Conservation (phyloP, 2,888 invertebrate genomes). For the Leptarthrus brevirostris region DNA sequence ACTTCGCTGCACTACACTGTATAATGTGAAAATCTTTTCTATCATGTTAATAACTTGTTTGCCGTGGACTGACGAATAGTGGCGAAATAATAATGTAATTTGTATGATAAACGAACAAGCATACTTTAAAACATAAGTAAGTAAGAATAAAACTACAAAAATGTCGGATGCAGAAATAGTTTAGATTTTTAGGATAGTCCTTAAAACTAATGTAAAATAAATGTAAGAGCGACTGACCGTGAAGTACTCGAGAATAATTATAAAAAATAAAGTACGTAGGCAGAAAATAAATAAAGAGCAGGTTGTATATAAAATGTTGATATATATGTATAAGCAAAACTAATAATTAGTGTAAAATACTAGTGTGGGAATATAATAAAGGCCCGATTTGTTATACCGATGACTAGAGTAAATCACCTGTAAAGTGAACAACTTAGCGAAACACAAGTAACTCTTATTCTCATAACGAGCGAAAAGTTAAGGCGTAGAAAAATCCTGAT, state of each 20-base stretch:
- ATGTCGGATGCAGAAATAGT: slow-evolving; percentile 25
- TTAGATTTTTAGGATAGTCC: slow-evolving; percentile 19
- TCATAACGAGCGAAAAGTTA: slow-evolving; percentile 15
- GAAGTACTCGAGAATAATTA: slow-evolving; percentile 21
- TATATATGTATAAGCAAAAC: slow-evolving; percentile 32
- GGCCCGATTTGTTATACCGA: slow-evolving; percentile 35
- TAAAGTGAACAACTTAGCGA: slow-evolving; percentile 24
- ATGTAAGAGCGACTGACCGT: slow-evolving; percentile 21
- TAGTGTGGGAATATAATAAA: slow-evolving; percentile 36
- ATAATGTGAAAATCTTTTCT: slow-evolving; percentile 24
- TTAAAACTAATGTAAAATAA: slow-evolving; percentile 22
- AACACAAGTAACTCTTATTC: slow-evolving; percentile 10
- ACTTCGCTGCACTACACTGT: slow-evolving; percentile 24
- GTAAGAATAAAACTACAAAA: not conserved
- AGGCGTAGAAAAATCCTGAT: slow-evolving; percentile 36
- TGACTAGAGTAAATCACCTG: slow-evolving; percentile 23
- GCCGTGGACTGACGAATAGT: slow-evolving; percentile 46
- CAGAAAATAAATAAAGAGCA: slow-evolving; percentile 1
- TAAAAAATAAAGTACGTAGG: slow-evolving; percentile 19
- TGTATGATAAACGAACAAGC: slow-evolving; percentile 3
- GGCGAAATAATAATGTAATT: slow-evolving; percentile 22
- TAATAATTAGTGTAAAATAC: slow-evolving; percentile 39
- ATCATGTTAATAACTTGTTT: slow-evolving; percentile 33
- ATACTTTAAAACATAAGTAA: not conserved
- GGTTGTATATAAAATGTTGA: slow-evolving; percentile 36